phyloP scores from a whole-genome alignment of 2,888 invertebrate genomes.

The Drosophila prolongata region DNA sequence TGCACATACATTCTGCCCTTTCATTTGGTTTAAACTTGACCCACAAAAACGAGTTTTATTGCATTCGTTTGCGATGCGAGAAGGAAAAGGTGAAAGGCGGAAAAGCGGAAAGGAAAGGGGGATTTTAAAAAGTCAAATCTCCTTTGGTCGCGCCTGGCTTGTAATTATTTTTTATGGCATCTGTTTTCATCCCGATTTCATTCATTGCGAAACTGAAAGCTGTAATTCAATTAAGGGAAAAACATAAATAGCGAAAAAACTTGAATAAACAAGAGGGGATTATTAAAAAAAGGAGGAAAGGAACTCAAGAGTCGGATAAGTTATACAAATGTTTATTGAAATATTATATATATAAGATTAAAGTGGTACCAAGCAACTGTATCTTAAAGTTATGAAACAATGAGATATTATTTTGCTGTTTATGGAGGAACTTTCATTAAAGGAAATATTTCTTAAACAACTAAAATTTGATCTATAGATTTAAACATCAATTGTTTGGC shows the following conservation, averaged over 20 bases:
- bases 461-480: no score
- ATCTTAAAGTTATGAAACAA: no score
- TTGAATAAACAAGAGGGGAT: neutral
- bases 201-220: constrained; percentile 3
- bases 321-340: neutral
- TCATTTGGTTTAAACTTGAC: constrained; percentile 69
- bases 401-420: no score
- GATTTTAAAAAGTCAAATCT: constrained; percentile 7
- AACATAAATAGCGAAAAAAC: neutral
- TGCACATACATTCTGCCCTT: constrained; percentile 10
- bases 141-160: constrained; percentile 10
- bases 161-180: constrained; percentile 32
- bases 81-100: neutral
- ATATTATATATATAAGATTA: neutral
- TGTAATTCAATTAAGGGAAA: constrained; percentile 20
- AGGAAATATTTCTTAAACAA: no score
- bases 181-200: constrained; percentile 22
- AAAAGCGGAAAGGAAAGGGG: neutral
- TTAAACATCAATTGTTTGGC: no score
- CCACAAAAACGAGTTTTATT: constrained; percentile 57
- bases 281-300: neutral
- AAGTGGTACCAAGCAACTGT: neutral
- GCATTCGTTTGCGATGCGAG: constrained; percentile 32
- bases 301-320: neutral
- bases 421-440: no score